Evolutionary conservation across 92 coral and sea anemone species (phyloP), one percentile per base, ranked within the genome.

Genomic region (Porites cylindrica): DNA sequence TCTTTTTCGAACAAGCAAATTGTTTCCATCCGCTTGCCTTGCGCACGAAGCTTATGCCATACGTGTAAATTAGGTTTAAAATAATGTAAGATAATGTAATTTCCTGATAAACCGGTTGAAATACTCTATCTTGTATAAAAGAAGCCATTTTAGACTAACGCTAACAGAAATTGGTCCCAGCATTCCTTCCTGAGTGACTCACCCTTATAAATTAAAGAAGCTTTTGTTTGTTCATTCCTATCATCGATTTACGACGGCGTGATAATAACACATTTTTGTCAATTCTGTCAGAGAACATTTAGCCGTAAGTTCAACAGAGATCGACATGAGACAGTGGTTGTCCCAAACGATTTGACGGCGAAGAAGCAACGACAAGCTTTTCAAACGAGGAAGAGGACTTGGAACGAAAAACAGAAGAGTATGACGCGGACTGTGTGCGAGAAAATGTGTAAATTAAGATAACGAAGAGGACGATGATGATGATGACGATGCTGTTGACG

Each of bases 361-460:
- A 67, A 67, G 72, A 67, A 67, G 32, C 38, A 67, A 67, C 26
- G 72, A 67, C 32, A 9, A 67, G 72, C 13, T 67, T 67, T 67
- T 67, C 72, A 67, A 67, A 67, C 26, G 72, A 67, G 72, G 72
- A 67, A 67, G 72, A 6, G 72, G 43, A 43, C 43, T 20, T 67
- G 50, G 72, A 67, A 67, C 43, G 43, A 67, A 7, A 13, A 20
- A 6, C 21, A 20, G 72, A 67, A 67, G 26, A 67, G 11, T 20
- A 67, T 67, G 21, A 19, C 24, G 69, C 0, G 69, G 29, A 18
- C 69, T n/a, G 20, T 17, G 18, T 16, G 3, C 20, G 1, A 64
- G 69, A 64, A 64, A 64, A 64, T 64, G 20, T 64, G 18, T 64
- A 11, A 64, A 64, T 17, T 2, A 1, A 29, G 43, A 24, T 14